A percentile compares a stretch with the other conserved stretches of the same genome.
phyloP scores from a whole-genome alignment of 2,888 invertebrate genomes.

The Synanthedon myopaeformis region DNA sequence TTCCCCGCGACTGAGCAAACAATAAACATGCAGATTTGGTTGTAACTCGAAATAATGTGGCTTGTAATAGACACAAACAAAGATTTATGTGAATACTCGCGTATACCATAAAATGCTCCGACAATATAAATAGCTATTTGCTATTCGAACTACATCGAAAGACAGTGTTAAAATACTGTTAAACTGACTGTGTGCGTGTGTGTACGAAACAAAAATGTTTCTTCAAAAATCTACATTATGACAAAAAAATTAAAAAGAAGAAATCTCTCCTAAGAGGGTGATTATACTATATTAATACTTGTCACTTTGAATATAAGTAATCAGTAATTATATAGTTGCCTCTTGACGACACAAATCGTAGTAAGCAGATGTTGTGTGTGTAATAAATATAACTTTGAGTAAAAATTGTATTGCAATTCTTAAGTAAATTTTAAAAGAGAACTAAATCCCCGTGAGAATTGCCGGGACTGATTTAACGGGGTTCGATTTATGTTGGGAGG shows the following conservation, averaged over 20 bases:
- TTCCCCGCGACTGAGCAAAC: conserved; percentile 1
- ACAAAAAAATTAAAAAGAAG: too few species aligned
- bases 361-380: background rate
- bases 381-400: background rate
- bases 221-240: too few species aligned
- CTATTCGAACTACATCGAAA: background rate
- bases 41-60: conserved; percentile 16
- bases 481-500: conserved; percentile 49
- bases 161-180: background rate
- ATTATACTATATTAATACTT: too few species aligned
- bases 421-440: conserved; percentile 44
- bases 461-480: conserved; percentile 46
- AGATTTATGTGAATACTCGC: conserved; percentile 19
- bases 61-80: conserved; percentile 12
- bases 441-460: conserved; percentile 41
- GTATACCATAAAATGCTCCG: conserved; percentile 12
- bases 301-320: too few species aligned
- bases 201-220: too few species aligned
- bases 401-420: conserved; percentile 11
- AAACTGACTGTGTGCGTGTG: too few species aligned
- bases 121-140: conserved; percentile 11
- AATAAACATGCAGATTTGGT: conserved; percentile 15
- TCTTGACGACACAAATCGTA: too few species aligned
- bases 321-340: too few species aligned
- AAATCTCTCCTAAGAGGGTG: too few species aligned